phyloP scores from a whole-genome alignment of 2,113 vertebrate genomes.

The Chlorocebus sabaeus region DNA sequence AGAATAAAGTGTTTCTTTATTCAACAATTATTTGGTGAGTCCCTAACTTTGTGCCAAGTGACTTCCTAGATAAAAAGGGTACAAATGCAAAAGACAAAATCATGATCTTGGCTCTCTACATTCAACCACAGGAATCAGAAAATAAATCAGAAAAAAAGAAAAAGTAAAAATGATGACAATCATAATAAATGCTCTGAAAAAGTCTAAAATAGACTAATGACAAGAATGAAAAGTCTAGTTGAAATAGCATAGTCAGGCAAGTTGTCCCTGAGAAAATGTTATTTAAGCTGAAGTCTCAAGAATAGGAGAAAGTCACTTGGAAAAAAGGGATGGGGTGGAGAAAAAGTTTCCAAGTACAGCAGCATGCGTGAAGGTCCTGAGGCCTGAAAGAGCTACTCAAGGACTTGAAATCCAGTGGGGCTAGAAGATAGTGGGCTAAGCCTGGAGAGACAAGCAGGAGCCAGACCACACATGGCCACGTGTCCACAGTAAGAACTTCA shows the following conservation, averaged over 20 bases:
- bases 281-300: neutral
- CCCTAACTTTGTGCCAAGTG: neutral
- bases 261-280: neutral
- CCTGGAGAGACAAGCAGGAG: neutral
- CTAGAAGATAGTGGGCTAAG: neutral
- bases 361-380: neutral
- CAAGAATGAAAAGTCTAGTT: neutral
- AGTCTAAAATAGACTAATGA: neutral
- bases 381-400: neutral
- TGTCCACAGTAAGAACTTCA: neutral
- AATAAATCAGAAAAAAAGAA: neutral
- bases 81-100: neutral
- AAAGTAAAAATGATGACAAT: neutral
- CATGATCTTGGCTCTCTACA: neutral
- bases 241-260: neutral
- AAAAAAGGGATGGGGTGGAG: neutral
- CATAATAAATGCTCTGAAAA: neutral
- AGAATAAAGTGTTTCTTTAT: neutral
- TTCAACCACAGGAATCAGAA: neutral
- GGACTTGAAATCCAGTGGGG: neutral
- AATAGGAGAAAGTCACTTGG: neutral
- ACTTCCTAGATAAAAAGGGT: neutral
- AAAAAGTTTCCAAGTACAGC: neutral
- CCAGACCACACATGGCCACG: too few species aligned
- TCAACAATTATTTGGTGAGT: neutral